Evolutionary conservation across 2,888 invertebrate species (phyloP).

Genomic region (Platycheirus albimanus): DNA sequence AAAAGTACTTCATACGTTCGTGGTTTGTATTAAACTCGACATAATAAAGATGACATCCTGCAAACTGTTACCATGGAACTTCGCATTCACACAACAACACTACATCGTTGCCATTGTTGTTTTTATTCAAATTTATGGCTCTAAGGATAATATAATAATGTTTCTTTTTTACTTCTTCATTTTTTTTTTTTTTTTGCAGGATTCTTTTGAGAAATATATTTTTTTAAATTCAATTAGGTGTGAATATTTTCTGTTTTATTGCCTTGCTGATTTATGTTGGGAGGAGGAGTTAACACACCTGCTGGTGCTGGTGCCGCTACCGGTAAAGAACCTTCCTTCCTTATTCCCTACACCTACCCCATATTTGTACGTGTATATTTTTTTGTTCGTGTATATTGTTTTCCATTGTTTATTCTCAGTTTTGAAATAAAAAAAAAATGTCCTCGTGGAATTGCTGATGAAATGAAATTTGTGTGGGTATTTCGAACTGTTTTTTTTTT

Average conservation of each 20-base stretch:
- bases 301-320: too few species aligned
- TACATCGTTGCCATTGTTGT: background rate
- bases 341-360: too few species aligned
- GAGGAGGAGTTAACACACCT: background rate
- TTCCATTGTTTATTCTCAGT: too few species aligned
- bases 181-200: background rate
- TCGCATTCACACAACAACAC: background rate
- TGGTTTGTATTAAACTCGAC: background rate
- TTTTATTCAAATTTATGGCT: slow-evolving; percentile 17
- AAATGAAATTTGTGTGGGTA: too few species aligned
- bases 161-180: background rate
- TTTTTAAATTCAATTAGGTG: slow-evolving; percentile 28
- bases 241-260: slow-evolving; percentile 5
- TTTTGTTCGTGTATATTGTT: too few species aligned
- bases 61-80: slow-evolving; percentile 7
- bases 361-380: too few species aligned
- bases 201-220: background rate
- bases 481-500: too few species aligned
- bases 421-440: too few species aligned
- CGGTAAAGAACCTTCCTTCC: too few species aligned
- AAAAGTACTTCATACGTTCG: slow-evolving; percentile 1
- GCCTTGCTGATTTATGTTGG: slow-evolving; percentile 5
- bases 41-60: slow-evolving; percentile 4
- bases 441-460: too few species aligned
- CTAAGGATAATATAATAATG: slow-evolving; percentile 1